Percentiles rank a stretch among this genome's conserved stretches.
phyloP scores from a whole-genome alignment of 2,888 invertebrate species.

The Nineta flava region DNA sequence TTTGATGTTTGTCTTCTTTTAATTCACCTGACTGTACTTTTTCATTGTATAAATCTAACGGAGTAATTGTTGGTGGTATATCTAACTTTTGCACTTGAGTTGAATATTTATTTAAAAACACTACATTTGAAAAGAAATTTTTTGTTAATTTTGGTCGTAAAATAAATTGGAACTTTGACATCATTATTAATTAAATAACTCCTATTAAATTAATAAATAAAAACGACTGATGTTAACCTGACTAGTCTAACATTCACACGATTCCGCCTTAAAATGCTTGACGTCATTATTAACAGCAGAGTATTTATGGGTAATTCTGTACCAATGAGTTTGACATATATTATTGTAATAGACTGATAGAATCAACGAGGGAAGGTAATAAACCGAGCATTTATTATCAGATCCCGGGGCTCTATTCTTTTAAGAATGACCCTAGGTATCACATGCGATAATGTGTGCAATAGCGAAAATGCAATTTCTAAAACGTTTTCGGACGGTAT shows the following conservation, averaged over 20 bases:
- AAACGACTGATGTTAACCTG: not conserved
- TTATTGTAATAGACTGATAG: too few species aligned
- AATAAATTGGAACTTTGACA: not conserved
- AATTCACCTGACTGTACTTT: slow-evolving; percentile 43
- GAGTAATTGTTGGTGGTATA: slow-evolving; percentile 16
- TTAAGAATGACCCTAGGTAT: too few species aligned
- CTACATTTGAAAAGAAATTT: not conserved
- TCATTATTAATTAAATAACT: not conserved
- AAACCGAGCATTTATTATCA: too few species aligned
- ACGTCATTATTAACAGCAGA: not conserved
- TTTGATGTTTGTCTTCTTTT: slow-evolving; percentile 55
- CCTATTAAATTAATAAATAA: not conserved
- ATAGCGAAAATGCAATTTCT: too few species aligned
- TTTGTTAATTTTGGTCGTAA: not conserved
- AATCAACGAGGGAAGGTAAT: too few species aligned
- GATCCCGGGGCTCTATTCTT: too few species aligned
- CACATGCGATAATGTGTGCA: too few species aligned
- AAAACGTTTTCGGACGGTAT: too few species aligned
- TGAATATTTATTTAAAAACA: slow-evolving; percentile 4
- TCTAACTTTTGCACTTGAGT: slow-evolving; percentile 1
- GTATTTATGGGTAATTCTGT: not conserved
- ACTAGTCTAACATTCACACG: not conserved
- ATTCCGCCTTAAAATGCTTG: not conserved
- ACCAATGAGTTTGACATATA: not conserved
- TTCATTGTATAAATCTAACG: slow-evolving; percentile 35